Base-by-base conservation (phyloP, 2,888 invertebrate species). In the Panopea generosa region DNA sequence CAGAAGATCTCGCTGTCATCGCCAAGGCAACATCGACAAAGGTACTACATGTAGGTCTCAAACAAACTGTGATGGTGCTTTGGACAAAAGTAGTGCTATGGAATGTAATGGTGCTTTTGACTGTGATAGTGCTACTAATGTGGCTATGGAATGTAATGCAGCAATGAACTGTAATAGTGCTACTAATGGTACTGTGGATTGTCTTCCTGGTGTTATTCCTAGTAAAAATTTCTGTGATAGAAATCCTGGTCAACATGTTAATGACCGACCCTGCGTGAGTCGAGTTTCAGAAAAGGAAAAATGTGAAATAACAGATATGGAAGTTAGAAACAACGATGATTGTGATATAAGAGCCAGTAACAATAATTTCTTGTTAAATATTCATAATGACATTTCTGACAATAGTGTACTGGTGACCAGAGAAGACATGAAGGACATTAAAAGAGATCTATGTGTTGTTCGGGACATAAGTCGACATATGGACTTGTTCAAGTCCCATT, bases 361-460 rank as follows among this genome's bases (percentile, higher is more conserved):
- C 33, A 33, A 11, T 11, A 11, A 33, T 33, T 33, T 7, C 33
- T 33, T 33, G 33, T 11, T 11, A 33, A 33, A 33, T 11, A 11
- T 24, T 2, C 20, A 9, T 29, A 55, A 43, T 11, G 43, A 11
- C 1, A 29, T 20, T 14, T 7, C 4, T 11, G 45, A 11, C 6
- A 20, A 1, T 38, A 7, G 24, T 2, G 20, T 18, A 1, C 29
- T 20, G 43, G 59, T 72, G 2, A 52, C 27, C 16, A 43, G 20
- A n/a, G 38, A 45, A 1, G 52, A 59, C 27, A 27, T 74, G 0
- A 18, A 26, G 11, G 29, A 55, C 0, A 9, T 57, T 3, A 66
- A 53, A 49, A 49, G 38, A 11, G 77, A 77, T 16, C 24, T 77
- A 47, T 49, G 45, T n/a, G 45, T 72, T 3, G 29, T 77, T n/a